Base-by-base conservation (phyloP, 2,888 invertebrate genomes). In the Hedychridium roseum region DNA sequence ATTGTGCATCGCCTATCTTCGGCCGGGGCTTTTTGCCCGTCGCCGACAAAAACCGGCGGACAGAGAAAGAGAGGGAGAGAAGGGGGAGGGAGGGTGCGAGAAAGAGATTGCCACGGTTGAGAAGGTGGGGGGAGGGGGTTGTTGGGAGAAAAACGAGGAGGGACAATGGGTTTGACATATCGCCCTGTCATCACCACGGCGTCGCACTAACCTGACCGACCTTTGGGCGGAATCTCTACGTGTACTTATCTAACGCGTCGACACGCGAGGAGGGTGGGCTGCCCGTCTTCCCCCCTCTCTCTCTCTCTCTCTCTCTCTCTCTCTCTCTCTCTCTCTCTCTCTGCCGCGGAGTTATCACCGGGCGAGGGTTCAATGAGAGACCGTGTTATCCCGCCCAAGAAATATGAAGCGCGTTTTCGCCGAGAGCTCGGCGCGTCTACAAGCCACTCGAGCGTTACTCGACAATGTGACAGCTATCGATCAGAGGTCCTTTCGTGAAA, bases 101-200 rank as follows among this genome's bases (percentile, higher is more conserved):
- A 47, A 47, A 27, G 38, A 42, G 50, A 42, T 44, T 41, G 18
- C 21, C n/a, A 30, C 15, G 34, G 40, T 37, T 51, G 35, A 53
- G 50, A 50, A 58, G 50, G 36, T 44, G 40, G 43, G 50, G 46
- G 36, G 50, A 54, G 57, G 49, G 53, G 41, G 51, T 35, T 35
- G 52, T 43, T 46, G 41, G 41, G 50, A 49, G 52, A 55, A 54
- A n/a, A 49, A 45, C 55, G 51, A 48, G 45, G 47, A 57, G 59
- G 68, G 69, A 73, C 72, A 72, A 72, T 72, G 64, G n/a, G 64
- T 68, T 64, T 72, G 73, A 72, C 73, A 66, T 71, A 72, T 72
- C 70, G 64, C 58, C 66, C 70, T 71, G 72, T 72, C 73, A 73
- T 70, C 68, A 57, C 59, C 73, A 71, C 58, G 58, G 52, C 60